A percentile compares a stretch with the other conserved stretches of the same genome.
Conservation (phyloP, 2,888 invertebrate species). For the Thysanoteuthis rhombus region DNA sequence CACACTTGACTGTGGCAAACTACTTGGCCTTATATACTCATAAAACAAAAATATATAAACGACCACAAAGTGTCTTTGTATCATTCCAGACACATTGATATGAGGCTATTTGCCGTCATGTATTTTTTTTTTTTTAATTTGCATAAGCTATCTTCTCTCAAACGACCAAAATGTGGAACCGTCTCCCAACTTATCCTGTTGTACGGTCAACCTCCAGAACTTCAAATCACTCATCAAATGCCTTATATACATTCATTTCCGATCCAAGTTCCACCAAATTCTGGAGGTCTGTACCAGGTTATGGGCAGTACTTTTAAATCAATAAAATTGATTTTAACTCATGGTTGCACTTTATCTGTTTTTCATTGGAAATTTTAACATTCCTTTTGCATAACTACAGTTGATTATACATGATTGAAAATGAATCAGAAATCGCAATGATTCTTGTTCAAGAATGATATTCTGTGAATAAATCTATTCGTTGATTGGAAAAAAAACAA, state of each 20-base stretch:
- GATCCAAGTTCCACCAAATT: background rate
- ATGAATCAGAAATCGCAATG: background rate
- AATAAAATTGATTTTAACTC: background rate
- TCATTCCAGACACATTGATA: too few relatives aligned
- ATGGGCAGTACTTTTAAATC: background rate
- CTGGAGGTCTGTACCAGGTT: background rate
- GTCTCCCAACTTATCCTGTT: background rate
- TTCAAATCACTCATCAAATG: background rate
- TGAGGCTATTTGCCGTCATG: background rate
- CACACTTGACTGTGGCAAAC: background rate
- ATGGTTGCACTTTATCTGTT: background rate
- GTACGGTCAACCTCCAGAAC: background rate
- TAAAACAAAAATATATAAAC: background rate
- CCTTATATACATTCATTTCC: background rate
- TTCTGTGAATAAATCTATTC: background rate
- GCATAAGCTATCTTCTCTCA: background rate
- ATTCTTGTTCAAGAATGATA: too few relatives aligned
- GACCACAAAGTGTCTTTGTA: background rate
- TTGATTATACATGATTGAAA: background rate
- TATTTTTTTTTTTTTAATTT: background rate
- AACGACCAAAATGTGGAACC: background rate
- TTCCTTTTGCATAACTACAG: background rate
- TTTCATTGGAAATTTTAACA: background rate
- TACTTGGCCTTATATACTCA: background rate
- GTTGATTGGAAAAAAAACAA: too few relatives aligned